Conservation (phyloP, 2,797 vertebrate genomes). For the Leucoraja ocellata region DNA sequence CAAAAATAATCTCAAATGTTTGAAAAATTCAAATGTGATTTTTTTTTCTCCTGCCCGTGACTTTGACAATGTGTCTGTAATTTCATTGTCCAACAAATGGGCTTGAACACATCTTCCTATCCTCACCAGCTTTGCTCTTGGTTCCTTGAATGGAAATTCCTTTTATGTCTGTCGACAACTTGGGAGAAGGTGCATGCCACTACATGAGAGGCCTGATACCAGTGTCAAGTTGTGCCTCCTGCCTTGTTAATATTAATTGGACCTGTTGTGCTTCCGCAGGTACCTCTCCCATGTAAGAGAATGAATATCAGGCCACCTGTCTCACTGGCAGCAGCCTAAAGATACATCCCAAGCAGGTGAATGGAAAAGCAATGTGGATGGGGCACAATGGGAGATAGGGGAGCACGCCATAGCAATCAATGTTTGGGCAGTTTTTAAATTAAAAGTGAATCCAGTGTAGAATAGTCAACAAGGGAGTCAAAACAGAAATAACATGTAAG, state of each 20-base stretch:
- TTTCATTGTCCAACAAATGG: neutral
- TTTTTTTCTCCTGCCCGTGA: neutral
- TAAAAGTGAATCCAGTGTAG: neutral
- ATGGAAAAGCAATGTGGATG: neutral
- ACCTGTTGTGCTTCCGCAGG: neutral
- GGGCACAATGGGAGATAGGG: neutral
- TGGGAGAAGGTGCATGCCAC: neutral
- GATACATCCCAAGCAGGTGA: neutral
- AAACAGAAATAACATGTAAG: too few relatives aligned
- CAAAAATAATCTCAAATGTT: neutral
- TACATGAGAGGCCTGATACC: neutral
- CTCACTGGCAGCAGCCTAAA: neutral
- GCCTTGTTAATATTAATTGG: neutral
- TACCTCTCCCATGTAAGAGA: neutral
- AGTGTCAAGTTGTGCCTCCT: neutral
- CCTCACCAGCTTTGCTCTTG: neutral
- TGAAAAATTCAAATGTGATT: neutral
- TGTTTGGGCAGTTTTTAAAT: neutral
- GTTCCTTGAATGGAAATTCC: neutral
- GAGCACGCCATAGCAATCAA: neutral
- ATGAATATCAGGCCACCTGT: neutral
- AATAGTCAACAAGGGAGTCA: neutral
- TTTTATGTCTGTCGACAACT: neutral
- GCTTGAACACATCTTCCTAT: neutral
- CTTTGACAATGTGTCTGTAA: neutral